Evolutionary conservation across 1,140 invertebrate species (phyloP).

Genomic region (Patella vulgata): DNA sequence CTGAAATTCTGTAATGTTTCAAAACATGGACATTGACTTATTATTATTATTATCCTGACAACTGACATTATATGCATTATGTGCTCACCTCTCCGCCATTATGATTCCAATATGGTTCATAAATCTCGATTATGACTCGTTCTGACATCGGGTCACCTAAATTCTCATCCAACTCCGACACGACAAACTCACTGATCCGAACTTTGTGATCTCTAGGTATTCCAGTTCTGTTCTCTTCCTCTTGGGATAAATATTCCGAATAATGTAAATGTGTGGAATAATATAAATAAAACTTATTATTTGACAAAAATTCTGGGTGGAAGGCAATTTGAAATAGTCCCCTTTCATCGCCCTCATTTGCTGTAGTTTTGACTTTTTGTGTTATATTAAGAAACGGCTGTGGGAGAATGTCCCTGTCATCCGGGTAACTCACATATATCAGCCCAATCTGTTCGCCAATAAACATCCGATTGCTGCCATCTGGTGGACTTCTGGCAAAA

Average conservation of each 20-base stretch:
- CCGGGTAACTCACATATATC: slow-evolving; percentile 44
- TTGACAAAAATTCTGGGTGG: slow-evolving; percentile 54
- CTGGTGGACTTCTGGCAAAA: slow-evolving; percentile 47
- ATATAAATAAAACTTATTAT: slow-evolving; percentile 58
- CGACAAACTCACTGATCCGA: slow-evolving; percentile 56
- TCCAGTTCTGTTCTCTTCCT: neutral
- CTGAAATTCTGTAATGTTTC: too few species aligned
- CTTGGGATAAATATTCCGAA: slow-evolving; percentile 1
- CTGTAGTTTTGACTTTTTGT: slow-evolving; percentile 9
- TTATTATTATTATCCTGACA: too few species aligned
- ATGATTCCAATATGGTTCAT: slow-evolving; percentile 59
- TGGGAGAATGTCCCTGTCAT: neutral
- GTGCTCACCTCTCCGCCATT: slow-evolving; percentile 62
- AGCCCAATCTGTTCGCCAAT: slow-evolving; percentile 56
- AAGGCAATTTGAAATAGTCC: slow-evolving; percentile 60
- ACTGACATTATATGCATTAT: too few species aligned
- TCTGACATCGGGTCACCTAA: slow-evolving; percentile 40
- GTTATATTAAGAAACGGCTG: slow-evolving; percentile 21
- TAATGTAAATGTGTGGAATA: slow-evolving; percentile 37
- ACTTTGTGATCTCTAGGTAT: slow-evolving; percentile 32
- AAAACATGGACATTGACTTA: too few species aligned
- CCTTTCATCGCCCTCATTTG: slow-evolving; percentile 50
- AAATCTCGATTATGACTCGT: slow-evolving; percentile 50
- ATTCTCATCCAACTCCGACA: slow-evolving; percentile 35
- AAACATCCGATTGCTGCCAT: slow-evolving; percentile 52